phyloP scores from a whole-genome alignment of 2,888 invertebrate species.

The Cremastinae sp. region DNA sequence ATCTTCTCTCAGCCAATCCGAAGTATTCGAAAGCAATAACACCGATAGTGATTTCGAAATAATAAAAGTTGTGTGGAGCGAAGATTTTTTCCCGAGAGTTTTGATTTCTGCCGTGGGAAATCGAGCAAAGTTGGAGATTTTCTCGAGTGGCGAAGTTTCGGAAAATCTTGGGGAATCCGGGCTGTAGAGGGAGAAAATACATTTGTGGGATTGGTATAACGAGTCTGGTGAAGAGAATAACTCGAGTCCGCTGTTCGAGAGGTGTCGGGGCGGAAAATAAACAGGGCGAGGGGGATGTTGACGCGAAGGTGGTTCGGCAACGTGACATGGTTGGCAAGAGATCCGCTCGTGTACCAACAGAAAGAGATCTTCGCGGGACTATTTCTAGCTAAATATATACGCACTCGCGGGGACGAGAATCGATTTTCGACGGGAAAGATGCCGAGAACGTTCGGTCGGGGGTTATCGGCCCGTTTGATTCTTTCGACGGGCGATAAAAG shows the following conservation, averaged over 20 bases:
- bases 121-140: no score
- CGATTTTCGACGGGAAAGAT: constrained; percentile 58
- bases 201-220: no score
- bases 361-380: constrained; percentile 49
- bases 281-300: constrained; percentile 46
- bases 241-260: background rate
- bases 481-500: background rate
- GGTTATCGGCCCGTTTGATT: constrained; percentile 28
- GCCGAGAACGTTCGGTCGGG: background rate
- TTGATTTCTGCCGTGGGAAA: no score
- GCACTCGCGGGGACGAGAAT: constrained; percentile 64
- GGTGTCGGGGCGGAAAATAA: constrained; percentile 6
- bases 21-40: no score
- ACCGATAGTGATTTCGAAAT: no score
- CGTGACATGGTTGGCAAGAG: constrained; percentile 74
- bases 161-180: no score
- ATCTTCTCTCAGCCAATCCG: no score
- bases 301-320: constrained; percentile 56
- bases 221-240: constrained; percentile 2
- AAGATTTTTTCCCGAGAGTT: no score
- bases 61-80: no score
- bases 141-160: no score
- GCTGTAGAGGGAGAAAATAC: no score
- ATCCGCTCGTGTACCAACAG: constrained; percentile 66
- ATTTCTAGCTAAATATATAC: constrained; percentile 59